phyloP scores from a whole-genome alignment of 2,797 vertebrate species.

The Chromis chromis region DNA sequence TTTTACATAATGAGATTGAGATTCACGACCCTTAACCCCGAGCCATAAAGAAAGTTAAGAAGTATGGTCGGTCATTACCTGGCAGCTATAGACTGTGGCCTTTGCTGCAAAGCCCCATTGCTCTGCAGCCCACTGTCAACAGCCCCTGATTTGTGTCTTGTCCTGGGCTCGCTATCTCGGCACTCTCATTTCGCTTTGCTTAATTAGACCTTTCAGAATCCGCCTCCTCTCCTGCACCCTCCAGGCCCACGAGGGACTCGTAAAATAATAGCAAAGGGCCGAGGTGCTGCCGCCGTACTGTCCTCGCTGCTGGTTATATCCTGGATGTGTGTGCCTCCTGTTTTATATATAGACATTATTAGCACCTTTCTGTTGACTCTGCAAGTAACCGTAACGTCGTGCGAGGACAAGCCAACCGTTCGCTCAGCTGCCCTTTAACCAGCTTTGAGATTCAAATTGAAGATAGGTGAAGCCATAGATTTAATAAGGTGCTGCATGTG shows the following conservation, averaged over 20 bases:
- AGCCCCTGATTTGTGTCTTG: conserved; percentile 71
- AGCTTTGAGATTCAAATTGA: conserved; percentile 38
- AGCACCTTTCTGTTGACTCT: conserved; percentile 64
- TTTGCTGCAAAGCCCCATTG: conserved; percentile 54
- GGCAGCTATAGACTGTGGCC: conserved; percentile 41
- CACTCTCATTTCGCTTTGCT: conserved; percentile 68
- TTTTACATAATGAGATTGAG: conserved; percentile 59
- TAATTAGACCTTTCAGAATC: conserved; percentile 78
- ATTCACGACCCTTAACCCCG: conserved; percentile 41
- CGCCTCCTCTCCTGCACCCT: conserved; percentile 58
- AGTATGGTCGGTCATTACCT: conserved; percentile 50
- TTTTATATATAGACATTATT: conserved; percentile 56
- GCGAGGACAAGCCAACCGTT: conserved; percentile 16
- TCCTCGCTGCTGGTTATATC: conserved; percentile 45
- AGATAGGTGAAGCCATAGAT: conserved; percentile 37
- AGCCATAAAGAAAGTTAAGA: conserved; percentile 54
- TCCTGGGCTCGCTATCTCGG: conserved; percentile 52
- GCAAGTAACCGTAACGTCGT: conserved; percentile 42
- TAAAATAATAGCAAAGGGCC: conserved; percentile 64
- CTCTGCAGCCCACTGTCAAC: conserved; percentile 62
- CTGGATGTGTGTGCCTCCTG: conserved; percentile 23
- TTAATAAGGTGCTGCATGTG: conserved; percentile 36
- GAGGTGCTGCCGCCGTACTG: conserved; percentile 36
- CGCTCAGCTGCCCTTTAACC: conserved; percentile 34
- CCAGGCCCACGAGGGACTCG: conserved; percentile 49